Conservation (phyloP, 1,140 invertebrate species). For the Heliconius nattereri region DNA sequence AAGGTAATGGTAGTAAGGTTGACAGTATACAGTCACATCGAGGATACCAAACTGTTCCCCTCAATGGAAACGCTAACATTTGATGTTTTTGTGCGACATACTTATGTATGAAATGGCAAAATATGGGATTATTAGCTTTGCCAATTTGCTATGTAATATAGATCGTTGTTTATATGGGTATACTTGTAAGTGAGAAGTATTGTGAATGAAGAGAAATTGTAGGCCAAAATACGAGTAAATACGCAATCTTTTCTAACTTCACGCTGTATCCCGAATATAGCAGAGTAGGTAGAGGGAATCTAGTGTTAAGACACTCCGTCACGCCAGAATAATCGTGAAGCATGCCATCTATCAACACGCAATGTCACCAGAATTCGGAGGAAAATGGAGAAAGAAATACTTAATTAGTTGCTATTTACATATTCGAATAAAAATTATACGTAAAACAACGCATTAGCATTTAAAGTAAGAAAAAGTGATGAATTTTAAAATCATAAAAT, state of each 20-base stretch:
- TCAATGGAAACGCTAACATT: slow-evolving; percentile 77
- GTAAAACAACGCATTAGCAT: neutral
- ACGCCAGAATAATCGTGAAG: no score
- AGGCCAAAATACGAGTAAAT: neutral
- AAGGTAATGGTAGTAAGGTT: slow-evolving; percentile 25
- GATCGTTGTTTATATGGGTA: neutral
- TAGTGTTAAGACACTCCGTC: no score
- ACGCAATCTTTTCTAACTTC: neutral
- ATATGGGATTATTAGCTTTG: slow-evolving; percentile 69
- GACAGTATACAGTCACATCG: slow-evolving; percentile 40
- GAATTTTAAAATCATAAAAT: neutral
- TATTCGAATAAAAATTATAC: neutral
- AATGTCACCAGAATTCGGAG: no score
- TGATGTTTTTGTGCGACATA: slow-evolving; percentile 78
- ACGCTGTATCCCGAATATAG: no score
- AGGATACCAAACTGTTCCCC: slow-evolving; percentile 79
- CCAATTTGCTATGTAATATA: slow-evolving; percentile 45
- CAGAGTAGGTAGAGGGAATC: no score
- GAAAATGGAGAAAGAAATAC: no score
- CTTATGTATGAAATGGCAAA: slow-evolving; percentile 76
- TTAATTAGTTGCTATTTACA: neutral
- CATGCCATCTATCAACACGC: no score
- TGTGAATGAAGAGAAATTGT: neutral
- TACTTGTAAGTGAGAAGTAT: neutral
- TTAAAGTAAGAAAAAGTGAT: neutral